Evolutionary conservation across 2,888 invertebrate genomes (phyloP), one percentile per base, ranked within the genome.

Genomic region (Latrodectus hesperus): DNA sequence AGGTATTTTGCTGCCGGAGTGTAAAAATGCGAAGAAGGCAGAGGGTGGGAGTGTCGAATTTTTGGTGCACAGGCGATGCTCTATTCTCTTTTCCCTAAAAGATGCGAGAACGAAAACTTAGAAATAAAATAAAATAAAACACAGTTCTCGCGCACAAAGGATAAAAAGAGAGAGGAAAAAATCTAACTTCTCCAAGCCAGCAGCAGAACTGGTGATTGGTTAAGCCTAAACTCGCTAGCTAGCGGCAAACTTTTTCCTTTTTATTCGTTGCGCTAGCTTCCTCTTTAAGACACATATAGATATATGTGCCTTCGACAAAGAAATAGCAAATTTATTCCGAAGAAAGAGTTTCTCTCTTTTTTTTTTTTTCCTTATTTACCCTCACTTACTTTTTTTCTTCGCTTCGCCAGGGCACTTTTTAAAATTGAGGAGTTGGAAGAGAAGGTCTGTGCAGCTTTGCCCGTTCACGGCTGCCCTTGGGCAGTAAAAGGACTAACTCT

Each of bases 241-340:
- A 77, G 77, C 81, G 86, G 86, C 81, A 82, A 87, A 76, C 81
- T 87, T 84, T 87, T 87, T 76, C 81, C 81, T 76, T 87, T 87
- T 87, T 67, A 72, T 65, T 77, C 73, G 22, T 65, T 10, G n/a
- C 49, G 67, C 74, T 75, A 71, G 68, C 80, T 71, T 64, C 65
- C 70, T 60, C 38, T 71, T 65, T 71, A 76, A 79, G 53, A 68
- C 67, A 73, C 68, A 83, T 86, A 86, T 80, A 78, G 72, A 80
- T 81, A 81, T 81, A 81, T 70, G 71, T 64, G 75, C 76, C 73
- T 81, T 81, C 72, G 81, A 49, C 73, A 77, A 87, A 87, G 86
- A 82, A 87, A 87, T 81, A 81, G 86, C 86, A 87, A 87, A 87
- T 87, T 87, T 87, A 87, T 87, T 87, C 86, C 72, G 75, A 52